A percentile compares a stretch with the other conserved stretches of the same genome.
Evolutionary conservation across 2,888 invertebrate species (phyloP).

Genomic region (Arenicola marina): DNA sequence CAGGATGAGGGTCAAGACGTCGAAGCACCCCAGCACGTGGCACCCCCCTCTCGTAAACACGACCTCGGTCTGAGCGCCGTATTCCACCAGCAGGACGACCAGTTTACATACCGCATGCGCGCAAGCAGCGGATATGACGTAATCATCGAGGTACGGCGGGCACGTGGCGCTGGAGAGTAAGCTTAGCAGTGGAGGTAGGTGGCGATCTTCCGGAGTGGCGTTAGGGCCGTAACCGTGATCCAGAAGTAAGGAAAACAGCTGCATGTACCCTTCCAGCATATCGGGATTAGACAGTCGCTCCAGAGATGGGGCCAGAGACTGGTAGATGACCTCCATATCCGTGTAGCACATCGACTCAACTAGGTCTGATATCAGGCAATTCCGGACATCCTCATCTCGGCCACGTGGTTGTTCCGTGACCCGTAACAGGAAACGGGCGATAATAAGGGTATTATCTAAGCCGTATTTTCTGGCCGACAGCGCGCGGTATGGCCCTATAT

Average conservation of each 20-base stretch:
- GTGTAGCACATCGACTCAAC: background rate
- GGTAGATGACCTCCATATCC: background rate
- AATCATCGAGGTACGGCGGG: constrained; percentile 5
- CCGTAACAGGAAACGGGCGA: background rate
- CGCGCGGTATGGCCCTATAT: background rate
- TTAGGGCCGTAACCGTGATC: constrained; percentile 9
- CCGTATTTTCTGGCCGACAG: background rate
- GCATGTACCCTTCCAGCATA: constrained; percentile 12
- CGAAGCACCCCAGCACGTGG: constrained; percentile 11
- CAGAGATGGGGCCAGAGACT: background rate
- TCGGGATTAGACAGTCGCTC: background rate
- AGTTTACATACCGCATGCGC: constrained; percentile 5
- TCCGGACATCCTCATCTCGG: too few species aligned
- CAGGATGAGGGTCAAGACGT: constrained; percentile 15
- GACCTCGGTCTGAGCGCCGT: constrained; percentile 20
- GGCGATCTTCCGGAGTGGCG: background rate
- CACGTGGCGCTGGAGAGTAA: constrained; percentile 15
- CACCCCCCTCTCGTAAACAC: background rate
- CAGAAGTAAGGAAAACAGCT: constrained; percentile 8
- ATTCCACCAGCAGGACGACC: constrained; percentile 5
- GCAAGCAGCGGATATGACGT: constrained; percentile 7
- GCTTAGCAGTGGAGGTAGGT: constrained; percentile 19
- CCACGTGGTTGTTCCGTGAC: background rate
- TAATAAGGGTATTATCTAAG: background rate
- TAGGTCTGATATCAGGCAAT: background rate